Evolutionary conservation across 1,140 invertebrate genomes (phyloP), one percentile per base, ranked within the genome.

Genomic region (Nephila pilipes): DNA sequence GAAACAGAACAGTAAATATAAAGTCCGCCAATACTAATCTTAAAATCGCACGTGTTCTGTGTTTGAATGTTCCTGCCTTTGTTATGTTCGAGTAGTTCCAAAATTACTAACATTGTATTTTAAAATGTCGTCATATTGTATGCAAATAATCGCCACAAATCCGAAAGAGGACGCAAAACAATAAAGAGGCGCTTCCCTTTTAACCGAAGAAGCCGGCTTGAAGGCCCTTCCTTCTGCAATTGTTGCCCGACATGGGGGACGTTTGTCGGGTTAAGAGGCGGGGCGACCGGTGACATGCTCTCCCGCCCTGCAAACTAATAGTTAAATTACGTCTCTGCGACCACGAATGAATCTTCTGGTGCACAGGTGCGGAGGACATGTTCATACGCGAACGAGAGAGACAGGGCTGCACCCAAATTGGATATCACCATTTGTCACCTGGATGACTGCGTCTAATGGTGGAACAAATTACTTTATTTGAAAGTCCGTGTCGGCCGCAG

Each of bases 381-480:
- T 87, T 87, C 38, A 69, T 69, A 87, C 32, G 54, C 46, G 46
- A 46, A 46, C 46, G 2, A 46, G 46, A 22, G 25, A 85, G 54
- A 32, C 14, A 63, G 85, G 29, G 54, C 14, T 36, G 65, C 46
- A 55, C 87, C 65, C 87, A 89, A 89, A 89, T 89, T 89, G 87
- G 87, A 89, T 89, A 89, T 89, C 87, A 89, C 87, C 87, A 89
- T 89, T 89, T 89, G 87, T 89, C 87, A 89, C 87, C 87, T 89
- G 87, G 87, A 57, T 89, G 87, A 79, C 69, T 89, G 87, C 87
- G 69, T 79, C 87, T 55, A 89, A 89, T 79, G 87, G 87, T 69
- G 69, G 69, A 89, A 89, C 87, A 89, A 89, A 89, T 89, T 89
- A 89, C 87, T 89, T 89, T 89, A 85, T 85, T 85, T 85, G 83